Evolutionary conservation across 2,113 vertebrate genomes (phyloP), one percentile per base, ranked within the genome.

Genomic region (Dasyornis broadbenti): DNA sequence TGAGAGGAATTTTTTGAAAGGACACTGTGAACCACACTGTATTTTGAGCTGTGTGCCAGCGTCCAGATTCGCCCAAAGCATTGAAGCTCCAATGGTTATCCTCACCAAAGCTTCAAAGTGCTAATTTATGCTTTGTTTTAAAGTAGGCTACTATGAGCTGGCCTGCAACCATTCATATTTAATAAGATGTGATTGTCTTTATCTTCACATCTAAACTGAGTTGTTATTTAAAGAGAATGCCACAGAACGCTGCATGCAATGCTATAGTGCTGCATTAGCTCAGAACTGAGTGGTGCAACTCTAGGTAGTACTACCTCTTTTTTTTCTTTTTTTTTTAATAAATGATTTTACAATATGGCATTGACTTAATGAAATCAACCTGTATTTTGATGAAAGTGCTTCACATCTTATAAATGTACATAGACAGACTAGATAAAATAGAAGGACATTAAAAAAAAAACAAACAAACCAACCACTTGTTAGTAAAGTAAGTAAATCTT

Each of bases 1-100:
- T 42, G 93, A 72, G 27, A 89, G 72, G 92, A 68, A 72, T 90
- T 96, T 77, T 96, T 92, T 75, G 63, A 94, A 92, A 82, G 60
- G 47, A 96, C 87, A 59, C 40, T 94, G 31, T 61, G 81, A 92
- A 40, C 47, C 60, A 63, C 53, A 12, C 30, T 69, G 39, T 54
- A 9, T 93, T 96, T 71, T 88, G 66, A 92, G 65, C 73, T 82
- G 24, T 71, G 56, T 82, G 61, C 85, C 76, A 31, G 22, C 66
- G 52, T 85, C 80, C 76, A 80, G 45, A 82, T 89, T 82, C 95
- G 70, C 65, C 50, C 68, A 75, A 91, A 87, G 56, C 59, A n/a
- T 42, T 76, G 84, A 95, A 87, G 77, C 44, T 82, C 30, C 69
- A 81, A 18, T 90, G 66, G 39, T 71, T 91, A 82, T 89, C 66